Percentiles rank a stretch among this genome's conserved stretches.
These are phyloP conservation scores for Dreissena rostriformis DNA, from an alignment of 1,140 invertebrate genomes.

Conservation along the genomic window DNA sequence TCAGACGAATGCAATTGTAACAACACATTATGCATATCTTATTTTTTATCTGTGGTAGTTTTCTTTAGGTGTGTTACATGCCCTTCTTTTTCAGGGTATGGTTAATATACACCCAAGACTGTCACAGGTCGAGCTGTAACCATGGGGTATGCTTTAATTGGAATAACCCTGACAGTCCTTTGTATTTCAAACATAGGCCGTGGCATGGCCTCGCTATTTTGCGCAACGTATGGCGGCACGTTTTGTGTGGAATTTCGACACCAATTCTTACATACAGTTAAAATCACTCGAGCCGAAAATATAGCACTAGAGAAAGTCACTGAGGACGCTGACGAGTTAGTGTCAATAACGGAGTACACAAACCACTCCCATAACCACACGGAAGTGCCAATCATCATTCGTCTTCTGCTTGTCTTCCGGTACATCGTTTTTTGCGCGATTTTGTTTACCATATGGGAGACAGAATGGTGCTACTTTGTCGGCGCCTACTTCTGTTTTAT, in stretches of 20 bases:
- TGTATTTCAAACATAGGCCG: slow-evolving; percentile 96
- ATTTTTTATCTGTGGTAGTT: too few species aligned
- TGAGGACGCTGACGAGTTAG: background rate
- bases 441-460: slow-evolving; percentile 80
- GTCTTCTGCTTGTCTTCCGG: slow-evolving; percentile 75
- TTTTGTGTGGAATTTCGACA: slow-evolving; percentile 50
- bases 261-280: slow-evolving; percentile 24
- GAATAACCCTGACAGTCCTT: slow-evolving; percentile 96
- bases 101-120: slow-evolving; percentile 94
- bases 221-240: slow-evolving; percentile 82
- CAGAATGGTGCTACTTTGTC: slow-evolving; percentile 94
- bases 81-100: slow-evolving; percentile 89
- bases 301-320: slow-evolving; percentile 47
- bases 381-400: slow-evolving; percentile 78
- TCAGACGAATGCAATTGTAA: too few species aligned
- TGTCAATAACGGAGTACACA: slow-evolving; percentile 1
- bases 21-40: too few species aligned
- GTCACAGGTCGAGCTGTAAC: slow-evolving; percentile 94
- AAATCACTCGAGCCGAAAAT: slow-evolving; percentile 52
- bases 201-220: slow-evolving; percentile 96
- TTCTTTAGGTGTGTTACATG: background rate
- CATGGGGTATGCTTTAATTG: slow-evolving; percentile 96
- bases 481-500: slow-evolving; percentile 98
- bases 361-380: slow-evolving; percentile 63
- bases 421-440: slow-evolving; percentile 80